Conservation (phyloP, 2,797 vertebrate genomes). For the Cossypha polioptera region DNA sequence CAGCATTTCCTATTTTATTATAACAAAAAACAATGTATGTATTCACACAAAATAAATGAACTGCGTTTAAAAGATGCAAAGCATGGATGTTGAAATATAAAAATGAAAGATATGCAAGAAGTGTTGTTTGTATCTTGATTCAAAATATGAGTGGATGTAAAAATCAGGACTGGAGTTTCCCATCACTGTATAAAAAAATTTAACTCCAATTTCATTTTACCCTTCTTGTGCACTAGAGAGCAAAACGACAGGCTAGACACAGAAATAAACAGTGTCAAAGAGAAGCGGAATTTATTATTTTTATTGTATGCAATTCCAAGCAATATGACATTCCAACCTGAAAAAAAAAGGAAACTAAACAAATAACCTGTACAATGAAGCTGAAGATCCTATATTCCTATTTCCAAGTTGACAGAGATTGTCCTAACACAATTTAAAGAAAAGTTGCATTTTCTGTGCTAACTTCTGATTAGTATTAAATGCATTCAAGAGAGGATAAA, state of each 20-base stretch:
- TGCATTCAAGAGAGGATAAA: not conserved
- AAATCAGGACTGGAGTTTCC: not conserved
- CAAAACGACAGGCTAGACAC: not conserved
- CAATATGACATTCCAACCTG: not conserved
- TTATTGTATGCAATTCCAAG: not conserved
- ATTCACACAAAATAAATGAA: not conserved
- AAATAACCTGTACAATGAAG: not conserved
- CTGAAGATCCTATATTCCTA: not conserved
- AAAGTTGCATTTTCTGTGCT: not conserved
- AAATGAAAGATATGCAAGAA: not conserved
- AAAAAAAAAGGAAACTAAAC: not conserved
- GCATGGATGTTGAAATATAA: not conserved
- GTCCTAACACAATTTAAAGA: not conserved
- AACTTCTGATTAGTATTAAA: not conserved
- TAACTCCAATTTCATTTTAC: not conserved
- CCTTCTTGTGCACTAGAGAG: not conserved
- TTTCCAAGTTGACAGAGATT: not conserved
- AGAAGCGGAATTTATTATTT: not conserved
- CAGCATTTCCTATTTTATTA: not conserved
- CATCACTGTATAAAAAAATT: not conserved
- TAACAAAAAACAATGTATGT: fast-evolving
- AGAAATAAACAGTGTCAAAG: not conserved
- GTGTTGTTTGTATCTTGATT: not conserved
- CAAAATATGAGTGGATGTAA: not conserved
- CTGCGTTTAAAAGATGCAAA: not conserved